Conservation (phyloP, 2,797 vertebrate species). For the Hozukius guyotensis region DNA sequence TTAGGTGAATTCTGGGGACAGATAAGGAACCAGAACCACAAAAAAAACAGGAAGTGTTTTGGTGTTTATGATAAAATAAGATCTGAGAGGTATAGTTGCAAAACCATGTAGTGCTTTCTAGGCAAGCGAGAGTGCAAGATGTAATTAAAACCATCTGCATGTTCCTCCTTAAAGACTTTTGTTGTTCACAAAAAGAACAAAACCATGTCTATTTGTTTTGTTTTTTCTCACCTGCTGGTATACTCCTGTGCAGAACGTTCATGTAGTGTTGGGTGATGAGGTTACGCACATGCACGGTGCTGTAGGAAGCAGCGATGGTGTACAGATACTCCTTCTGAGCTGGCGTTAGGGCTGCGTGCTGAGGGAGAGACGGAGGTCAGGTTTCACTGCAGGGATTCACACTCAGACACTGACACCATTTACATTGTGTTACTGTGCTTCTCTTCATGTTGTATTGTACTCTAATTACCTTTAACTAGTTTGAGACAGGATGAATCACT, state of each 20-base stretch:
- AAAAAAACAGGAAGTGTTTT: neutral
- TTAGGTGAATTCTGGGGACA: neutral
- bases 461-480: neutral
- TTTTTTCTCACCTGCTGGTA: conserved; percentile 51
- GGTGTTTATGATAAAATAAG: neutral
- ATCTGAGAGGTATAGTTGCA: too few relatives aligned
- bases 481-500: neutral
- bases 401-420: neutral
- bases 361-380: conserved; percentile 20
- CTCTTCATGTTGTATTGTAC: neutral
- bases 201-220: too few relatives aligned
- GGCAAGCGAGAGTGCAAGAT: neutral
- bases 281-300: conserved; percentile 61
- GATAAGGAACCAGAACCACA: neutral
- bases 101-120: neutral
- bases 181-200: too few relatives aligned
- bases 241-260: conserved; percentile 72
- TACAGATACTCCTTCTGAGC: conserved; percentile 80
- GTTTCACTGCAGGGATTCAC: neutral
- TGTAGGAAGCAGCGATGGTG: conserved; percentile 74
- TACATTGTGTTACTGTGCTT: too few relatives aligned
- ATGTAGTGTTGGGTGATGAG: conserved; percentile 81
- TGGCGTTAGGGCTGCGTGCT: conserved; percentile 79
- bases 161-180: too few relatives aligned
- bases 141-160: neutral